These are phyloP conservation scores for Melinaea marsaeus DNA, from an alignment of 2,888 invertebrate species.

Conservation along the genomic window DNA sequence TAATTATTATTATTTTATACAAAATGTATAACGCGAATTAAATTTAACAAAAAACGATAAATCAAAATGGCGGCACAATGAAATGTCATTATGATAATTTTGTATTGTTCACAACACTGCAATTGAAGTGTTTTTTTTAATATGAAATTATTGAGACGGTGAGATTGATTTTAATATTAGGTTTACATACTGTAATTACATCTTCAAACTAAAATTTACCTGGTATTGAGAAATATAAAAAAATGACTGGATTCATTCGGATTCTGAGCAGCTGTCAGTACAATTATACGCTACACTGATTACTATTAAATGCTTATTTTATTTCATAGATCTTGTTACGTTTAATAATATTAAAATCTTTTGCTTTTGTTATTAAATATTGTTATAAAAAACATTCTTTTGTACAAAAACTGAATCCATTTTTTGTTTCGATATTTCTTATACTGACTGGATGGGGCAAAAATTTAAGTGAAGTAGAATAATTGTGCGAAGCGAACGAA, in stretches of 20 bases:
- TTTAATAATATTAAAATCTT: too few relatives aligned
- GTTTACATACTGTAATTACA: not conserved
- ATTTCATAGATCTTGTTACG: not conserved
- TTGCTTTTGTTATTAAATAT: too few relatives aligned
- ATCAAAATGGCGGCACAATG: constrained; percentile 10
- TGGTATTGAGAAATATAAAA: constrained; percentile 9
- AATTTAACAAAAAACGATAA: constrained; percentile 13
- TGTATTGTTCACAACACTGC: constrained; percentile 11
- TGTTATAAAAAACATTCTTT: too few relatives aligned
- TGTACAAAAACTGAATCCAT: too few relatives aligned
- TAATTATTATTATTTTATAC: not conserved
- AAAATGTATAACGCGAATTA: constrained; percentile 15
- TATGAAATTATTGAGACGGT: not conserved
- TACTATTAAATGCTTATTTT: constrained; percentile 5
- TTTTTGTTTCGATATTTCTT: too few relatives aligned
- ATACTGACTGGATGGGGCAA: too few relatives aligned
- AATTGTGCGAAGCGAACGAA: too few relatives aligned
- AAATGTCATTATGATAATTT: constrained; percentile 12
- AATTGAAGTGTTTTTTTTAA: not conserved
- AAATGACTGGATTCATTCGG: constrained; percentile 20
- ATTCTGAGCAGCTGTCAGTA: constrained; percentile 24
- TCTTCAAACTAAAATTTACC: constrained; percentile 1
- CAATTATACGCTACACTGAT: constrained; percentile 24
- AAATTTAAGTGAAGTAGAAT: too few relatives aligned
- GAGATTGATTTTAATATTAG: constrained; percentile 21